Evolutionary conservation across 2,113 vertebrate species (phyloP).

Genomic region (Bos taurus): DNA sequence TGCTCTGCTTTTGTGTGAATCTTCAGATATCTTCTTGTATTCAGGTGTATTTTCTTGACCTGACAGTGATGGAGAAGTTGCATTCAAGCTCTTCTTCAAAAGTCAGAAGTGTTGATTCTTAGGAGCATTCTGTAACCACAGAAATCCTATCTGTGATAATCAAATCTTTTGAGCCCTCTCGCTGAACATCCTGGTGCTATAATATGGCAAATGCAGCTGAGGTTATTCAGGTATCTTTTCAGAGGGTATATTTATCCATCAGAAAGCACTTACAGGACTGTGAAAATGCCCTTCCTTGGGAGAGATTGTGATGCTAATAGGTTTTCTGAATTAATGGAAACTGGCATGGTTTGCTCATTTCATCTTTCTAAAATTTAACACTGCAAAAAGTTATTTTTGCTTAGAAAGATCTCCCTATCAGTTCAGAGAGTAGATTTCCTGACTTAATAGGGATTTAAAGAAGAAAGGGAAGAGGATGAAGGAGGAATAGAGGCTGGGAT

Average conservation of each 20-base stretch:
- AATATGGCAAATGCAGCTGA: neutral
- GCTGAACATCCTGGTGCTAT: neutral
- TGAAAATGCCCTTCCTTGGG: neutral
- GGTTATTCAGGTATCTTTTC: neutral
- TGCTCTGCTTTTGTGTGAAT: neutral
- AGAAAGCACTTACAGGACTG: neutral
- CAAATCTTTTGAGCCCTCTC: neutral
- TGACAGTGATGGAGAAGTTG: neutral
- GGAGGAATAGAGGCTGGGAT: neutral
- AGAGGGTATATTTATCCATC: neutral
- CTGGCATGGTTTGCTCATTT: neutral
- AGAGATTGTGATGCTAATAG: neutral
- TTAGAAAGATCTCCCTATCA: neutral
- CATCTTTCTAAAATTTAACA: neutral
- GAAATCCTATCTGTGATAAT: neutral
- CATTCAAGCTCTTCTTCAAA: neutral
- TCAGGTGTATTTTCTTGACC: neutral
- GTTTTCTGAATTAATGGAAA: constrained; percentile 2
- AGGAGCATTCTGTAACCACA: neutral
- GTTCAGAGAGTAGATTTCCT: neutral
- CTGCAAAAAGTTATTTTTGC: neutral
- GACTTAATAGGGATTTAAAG: neutral
- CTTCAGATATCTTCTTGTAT: neutral
- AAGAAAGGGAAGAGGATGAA: neutral
- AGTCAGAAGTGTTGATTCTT: neutral